These are phyloP conservation scores for Prochilodus magdalenae DNA, from an alignment of 2,113 vertebrate species.

Conservation along the genomic window DNA sequence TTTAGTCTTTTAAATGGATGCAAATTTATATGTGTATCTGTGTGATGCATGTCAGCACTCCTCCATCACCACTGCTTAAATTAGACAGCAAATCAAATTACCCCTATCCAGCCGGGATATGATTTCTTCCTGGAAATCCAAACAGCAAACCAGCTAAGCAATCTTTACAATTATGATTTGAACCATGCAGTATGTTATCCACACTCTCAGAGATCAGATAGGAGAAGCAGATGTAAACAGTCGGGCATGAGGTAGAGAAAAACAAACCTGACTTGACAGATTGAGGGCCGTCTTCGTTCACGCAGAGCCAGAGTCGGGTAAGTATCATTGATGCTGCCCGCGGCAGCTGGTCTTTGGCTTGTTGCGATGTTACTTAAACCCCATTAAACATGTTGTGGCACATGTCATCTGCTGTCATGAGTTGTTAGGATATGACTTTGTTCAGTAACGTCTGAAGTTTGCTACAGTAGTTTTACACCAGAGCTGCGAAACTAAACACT, in stretches of 20 bases:
- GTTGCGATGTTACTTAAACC: too few species aligned
- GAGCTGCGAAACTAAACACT: too few species aligned
- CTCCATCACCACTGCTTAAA: background rate
- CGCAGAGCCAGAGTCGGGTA: background rate
- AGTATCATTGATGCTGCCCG: too few species aligned
- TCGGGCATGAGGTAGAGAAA: background rate
- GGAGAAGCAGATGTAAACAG: background rate
- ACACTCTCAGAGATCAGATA: background rate
- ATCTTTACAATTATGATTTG: background rate
- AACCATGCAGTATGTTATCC: background rate
- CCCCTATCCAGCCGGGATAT: background rate
- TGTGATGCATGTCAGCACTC: background rate
- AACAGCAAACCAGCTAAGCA: background rate
- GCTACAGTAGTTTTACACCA: too few species aligned
- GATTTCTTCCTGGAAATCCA: background rate
- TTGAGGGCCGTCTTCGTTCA: background rate
- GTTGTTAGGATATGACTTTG: too few species aligned
- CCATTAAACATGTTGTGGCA: too few species aligned
- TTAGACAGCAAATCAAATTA: constrained; percentile 9
- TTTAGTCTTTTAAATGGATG: background rate
- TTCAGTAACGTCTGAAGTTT: too few species aligned
- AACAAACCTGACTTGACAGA: background rate
- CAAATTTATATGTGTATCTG: constrained; percentile 1
- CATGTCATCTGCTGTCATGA: too few species aligned
- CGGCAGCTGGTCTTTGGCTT: too few species aligned